These are phyloP conservation scores for Alligator sinensis DNA, from an alignment of 2,113 vertebrate genomes.

Conservation along the genomic window DNA sequence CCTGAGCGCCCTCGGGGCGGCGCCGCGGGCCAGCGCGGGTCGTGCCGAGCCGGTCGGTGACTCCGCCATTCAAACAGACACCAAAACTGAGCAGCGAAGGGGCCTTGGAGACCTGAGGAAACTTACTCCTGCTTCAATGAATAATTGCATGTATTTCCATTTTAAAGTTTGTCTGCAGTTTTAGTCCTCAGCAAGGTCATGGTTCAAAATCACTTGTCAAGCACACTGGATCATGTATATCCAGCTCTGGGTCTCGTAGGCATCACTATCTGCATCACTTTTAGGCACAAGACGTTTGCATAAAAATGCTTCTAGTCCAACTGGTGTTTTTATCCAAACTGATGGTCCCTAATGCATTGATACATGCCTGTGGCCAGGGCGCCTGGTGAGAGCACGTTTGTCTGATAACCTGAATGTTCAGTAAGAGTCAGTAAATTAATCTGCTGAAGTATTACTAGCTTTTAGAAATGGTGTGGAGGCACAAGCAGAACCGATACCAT, in stretches of 20 bases:
- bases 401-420: background rate
- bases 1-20: accelerated
- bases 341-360: background rate
- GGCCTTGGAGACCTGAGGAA: background rate
- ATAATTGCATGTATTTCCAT: background rate
- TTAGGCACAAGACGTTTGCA: background rate
- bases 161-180: background rate
- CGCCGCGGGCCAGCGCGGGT: background rate
- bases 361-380: background rate
- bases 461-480: background rate
- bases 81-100: background rate
- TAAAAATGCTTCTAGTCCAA: background rate
- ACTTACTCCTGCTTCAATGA: background rate
- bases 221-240: background rate
- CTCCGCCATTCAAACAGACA: background rate
- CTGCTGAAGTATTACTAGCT: background rate
- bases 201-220: background rate
- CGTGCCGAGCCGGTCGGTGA: background rate
- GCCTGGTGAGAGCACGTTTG: background rate
- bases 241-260: background rate
- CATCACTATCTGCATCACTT: background rate
- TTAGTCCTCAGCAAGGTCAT: background rate
- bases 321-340: background rate
- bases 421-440: background rate
- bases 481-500: background rate